Conservation (phyloP, 2,888 invertebrate species). For the Cremastinae sp. region DNA sequence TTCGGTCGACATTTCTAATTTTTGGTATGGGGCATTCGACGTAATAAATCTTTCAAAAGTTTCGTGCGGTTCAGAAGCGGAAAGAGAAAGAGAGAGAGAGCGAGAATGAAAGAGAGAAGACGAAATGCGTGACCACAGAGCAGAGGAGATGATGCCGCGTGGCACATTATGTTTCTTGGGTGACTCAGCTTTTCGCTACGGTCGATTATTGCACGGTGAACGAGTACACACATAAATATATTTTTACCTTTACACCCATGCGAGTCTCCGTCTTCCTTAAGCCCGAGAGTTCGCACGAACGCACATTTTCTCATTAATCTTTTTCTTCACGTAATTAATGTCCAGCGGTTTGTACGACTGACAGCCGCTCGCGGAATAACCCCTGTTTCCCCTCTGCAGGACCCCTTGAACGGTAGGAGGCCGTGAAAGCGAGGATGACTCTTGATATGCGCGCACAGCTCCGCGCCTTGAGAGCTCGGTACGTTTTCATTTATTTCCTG, state of each 20-base stretch:
- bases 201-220: conserved; percentile 66
- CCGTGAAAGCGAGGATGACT: conserved; percentile 65
- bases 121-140: conserved; percentile 63
- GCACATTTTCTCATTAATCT: conserved; percentile 71
- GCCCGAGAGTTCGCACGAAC: conserved; percentile 62
- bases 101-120: not conserved
- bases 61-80: conserved; percentile 4
- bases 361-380: conserved; percentile 57
- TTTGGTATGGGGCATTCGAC: not conserved
- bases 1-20: too few relatives aligned
- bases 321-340: conserved; percentile 73
- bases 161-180: conserved; percentile 55
- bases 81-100: conserved; percentile 5
- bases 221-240: not conserved
- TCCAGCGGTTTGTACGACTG: conserved; percentile 68
- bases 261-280: conserved; percentile 24
- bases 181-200: conserved; percentile 69
- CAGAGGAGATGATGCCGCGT: conserved; percentile 56
- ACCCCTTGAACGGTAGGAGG: conserved; percentile 60
- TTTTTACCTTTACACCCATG: conserved; percentile 2
- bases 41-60: not conserved
- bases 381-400: conserved; percentile 4
- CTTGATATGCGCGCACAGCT: conserved; percentile 35
- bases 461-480: conserved; percentile 23
- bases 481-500: conserved; percentile 38